These are phyloP conservation scores for Diabrotica balteata DNA, from an alignment of 2,888 invertebrate genomes.

Conservation along the genomic window DNA sequence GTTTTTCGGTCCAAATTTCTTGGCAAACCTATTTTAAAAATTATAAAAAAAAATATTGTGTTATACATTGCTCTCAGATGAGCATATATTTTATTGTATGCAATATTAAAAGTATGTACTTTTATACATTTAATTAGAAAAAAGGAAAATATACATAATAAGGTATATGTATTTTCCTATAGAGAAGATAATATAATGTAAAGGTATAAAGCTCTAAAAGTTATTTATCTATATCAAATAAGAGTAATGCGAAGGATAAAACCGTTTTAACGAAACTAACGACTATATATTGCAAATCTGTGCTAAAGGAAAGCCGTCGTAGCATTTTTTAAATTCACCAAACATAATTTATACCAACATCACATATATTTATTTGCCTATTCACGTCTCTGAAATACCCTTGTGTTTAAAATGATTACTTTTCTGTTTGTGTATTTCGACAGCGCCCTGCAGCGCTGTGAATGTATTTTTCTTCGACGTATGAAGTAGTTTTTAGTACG, in stretches of 20 bases:
- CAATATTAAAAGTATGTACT: no score
- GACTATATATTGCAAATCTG: not conserved
- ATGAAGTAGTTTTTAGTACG: no score
- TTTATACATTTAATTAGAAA: no score
- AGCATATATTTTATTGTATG: no score
- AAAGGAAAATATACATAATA: no score
- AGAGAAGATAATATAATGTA: not conserved
- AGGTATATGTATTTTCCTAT: no score
- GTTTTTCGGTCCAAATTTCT: no score
- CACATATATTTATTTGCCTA: not conserved
- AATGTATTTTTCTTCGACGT: no score
- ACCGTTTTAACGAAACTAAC: conserved; percentile 4
- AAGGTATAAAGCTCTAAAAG: not conserved
- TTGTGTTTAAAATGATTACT: not conserved
- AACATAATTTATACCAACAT: not conserved
- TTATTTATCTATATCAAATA: not conserved
- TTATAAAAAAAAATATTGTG: no score
- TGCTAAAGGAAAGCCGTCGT: not conserved
- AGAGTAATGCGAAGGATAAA: not conserved
- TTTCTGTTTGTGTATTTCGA: not conserved
- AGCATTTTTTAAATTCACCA: conserved; percentile 3
- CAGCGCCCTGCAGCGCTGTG: no score
- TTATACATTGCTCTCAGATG: no score
- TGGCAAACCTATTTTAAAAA: no score
- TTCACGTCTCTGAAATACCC: conserved; percentile 6